phyloP scores from a whole-genome alignment of 2,888 invertebrate species.

The Diabrotica balteata region DNA sequence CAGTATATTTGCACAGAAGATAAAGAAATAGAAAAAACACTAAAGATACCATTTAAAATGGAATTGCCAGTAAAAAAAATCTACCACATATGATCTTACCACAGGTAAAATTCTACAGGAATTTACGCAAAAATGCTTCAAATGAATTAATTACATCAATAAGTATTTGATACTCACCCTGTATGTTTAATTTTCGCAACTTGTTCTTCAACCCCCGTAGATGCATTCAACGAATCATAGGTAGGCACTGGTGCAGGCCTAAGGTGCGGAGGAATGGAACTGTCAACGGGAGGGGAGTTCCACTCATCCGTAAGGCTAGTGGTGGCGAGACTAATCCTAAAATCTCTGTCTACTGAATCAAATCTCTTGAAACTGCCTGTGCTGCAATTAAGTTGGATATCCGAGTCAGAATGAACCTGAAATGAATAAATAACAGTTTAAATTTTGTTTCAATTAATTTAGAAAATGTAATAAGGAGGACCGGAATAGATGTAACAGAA shows the following conservation, averaged over 20 bases:
- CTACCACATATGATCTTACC: no score
- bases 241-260: constrained; percentile 65
- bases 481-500: no score
- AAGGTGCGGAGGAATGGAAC: constrained; percentile 69
- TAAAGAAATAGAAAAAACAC: no score
- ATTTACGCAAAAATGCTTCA: no score
- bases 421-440: constrained; percentile 31
- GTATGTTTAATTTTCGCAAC: neutral
- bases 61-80: no score
- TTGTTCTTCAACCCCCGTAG: constrained; percentile 9
- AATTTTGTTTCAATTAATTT: no score
- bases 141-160: no score
- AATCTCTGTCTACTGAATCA: constrained; percentile 69
- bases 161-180: no score
- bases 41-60: no score
- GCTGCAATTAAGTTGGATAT: constrained; percentile 67
- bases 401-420: constrained; percentile 71
- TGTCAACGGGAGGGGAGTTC: constrained; percentile 44
- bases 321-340: constrained; percentile 61
- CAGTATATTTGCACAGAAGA: no score
- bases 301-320: constrained; percentile 54
- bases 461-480: no score
- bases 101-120: no score
- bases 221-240: constrained; percentile 38
- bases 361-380: constrained; percentile 72